A percentile compares a stretch with the other conserved stretches of the same genome.
phyloP scores from a whole-genome alignment of 2,113 vertebrate species.

The Perca fluviatilis region DNA sequence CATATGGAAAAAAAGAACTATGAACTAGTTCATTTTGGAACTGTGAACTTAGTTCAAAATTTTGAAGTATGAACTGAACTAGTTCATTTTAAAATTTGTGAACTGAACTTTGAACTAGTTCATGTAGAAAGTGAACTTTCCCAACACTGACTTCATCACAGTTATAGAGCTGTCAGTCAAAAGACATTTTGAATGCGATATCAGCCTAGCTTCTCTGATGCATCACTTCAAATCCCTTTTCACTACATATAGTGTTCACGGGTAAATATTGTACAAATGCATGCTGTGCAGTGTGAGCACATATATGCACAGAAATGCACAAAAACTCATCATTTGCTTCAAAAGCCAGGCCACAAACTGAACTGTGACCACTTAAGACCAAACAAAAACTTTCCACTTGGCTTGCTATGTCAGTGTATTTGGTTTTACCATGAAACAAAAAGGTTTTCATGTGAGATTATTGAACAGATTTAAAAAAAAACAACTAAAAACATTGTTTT shows the following conservation, averaged over 20 bases:
- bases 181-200: neutral
- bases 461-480: conserved; percentile 31
- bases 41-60: too few species aligned
- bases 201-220: neutral
- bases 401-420: conserved; percentile 55
- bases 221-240: neutral
- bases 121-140: too few species aligned
- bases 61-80: too few species aligned
- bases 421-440: conserved; percentile 56
- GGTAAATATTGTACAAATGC: neutral
- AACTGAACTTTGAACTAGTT: too few species aligned
- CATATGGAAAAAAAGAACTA: too few species aligned
- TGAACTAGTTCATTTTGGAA: too few species aligned
- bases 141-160: neutral
- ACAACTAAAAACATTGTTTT: neutral
- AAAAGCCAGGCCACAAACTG: neutral
- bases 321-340: neutral
- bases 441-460: conserved; percentile 63
- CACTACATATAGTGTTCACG: too few species aligned
- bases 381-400: conserved; percentile 74
- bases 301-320: neutral
- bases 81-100: too few species aligned
- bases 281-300: neutral
- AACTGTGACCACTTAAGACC: conserved; percentile 57
- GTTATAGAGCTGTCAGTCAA: conserved; percentile 5